Conservation (phyloP, 2,113 vertebrate genomes). For the Australoheros scitulus region DNA sequence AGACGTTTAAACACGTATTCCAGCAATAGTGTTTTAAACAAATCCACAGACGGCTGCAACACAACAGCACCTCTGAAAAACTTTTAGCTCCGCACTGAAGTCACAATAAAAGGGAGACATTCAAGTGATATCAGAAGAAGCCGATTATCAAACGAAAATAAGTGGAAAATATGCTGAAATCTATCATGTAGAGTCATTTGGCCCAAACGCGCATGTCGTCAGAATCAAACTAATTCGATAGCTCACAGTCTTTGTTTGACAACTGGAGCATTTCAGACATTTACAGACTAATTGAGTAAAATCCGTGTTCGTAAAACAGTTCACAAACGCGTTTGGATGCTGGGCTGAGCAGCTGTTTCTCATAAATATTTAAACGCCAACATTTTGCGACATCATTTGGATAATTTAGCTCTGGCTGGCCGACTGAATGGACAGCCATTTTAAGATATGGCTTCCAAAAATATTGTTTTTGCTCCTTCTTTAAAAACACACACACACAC, state of each 20-base stretch:
- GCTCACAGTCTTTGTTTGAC: not conserved
- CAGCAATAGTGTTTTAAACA: not conserved
- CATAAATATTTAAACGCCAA: slow-evolving; percentile 10
- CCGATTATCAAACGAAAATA: not conserved
- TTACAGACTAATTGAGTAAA: not conserved
- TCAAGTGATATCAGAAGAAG: not conserved
- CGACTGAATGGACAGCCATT: slow-evolving; percentile 22
- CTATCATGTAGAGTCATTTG: not conserved
- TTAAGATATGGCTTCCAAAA: slow-evolving; percentile 8
- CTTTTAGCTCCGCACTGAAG: not conserved
- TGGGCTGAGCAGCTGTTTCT: not conserved
- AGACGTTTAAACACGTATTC: not conserved
- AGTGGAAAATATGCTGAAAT: not conserved
- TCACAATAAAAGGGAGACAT: not conserved
- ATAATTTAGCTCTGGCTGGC: not conserved
- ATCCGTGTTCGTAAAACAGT: not conserved
- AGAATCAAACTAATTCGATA: not conserved
- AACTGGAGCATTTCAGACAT: not conserved
- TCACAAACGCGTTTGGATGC: not conserved
- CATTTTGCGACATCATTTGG: not conserved
- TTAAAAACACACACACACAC: not conserved
- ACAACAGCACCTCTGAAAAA: not conserved
- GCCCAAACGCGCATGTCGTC: not conserved
- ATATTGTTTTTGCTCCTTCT: not conserved
- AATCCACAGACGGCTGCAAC: not conserved